Evolutionary conservation across 2,888 invertebrate genomes (phyloP).

Genomic region (Chaitophorus viminalis): DNA sequence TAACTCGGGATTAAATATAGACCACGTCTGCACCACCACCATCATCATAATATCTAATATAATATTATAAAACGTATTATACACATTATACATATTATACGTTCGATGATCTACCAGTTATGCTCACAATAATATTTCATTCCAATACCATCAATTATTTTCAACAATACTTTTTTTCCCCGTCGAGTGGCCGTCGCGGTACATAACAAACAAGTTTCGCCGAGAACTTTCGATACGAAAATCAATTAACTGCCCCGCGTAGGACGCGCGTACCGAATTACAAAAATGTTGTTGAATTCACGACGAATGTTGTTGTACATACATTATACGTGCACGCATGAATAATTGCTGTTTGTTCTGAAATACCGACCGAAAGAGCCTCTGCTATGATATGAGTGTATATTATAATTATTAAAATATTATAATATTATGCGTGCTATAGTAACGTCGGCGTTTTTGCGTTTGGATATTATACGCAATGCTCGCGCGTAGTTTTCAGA

Average conservation of each 20-base stretch:
- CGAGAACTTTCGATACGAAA: not conserved
- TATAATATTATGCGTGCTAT: too few species aligned
- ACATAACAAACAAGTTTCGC: not conserved
- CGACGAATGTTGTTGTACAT: too few species aligned
- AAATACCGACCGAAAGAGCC: too few species aligned
- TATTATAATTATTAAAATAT: too few species aligned
- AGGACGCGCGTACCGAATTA: too few species aligned
- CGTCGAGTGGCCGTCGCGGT: too few species aligned
- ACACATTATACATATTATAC: not conserved
- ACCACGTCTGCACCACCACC: not conserved
- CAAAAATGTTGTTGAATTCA: too few species aligned
- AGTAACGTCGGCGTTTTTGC: too few species aligned
- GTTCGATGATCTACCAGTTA: not conserved
- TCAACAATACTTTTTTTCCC: not conserved
- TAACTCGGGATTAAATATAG: constrained; percentile 16
- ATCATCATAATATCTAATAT: not conserved
- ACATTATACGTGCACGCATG: too few species aligned
- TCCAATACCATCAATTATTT: constrained; percentile 1
- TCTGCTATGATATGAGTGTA: too few species aligned
- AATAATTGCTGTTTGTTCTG: too few species aligned
- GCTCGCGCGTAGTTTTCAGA: constrained; percentile 10
- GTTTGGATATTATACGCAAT: too few species aligned
- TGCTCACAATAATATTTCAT: constrained; percentile 5
- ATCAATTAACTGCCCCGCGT: not conserved
- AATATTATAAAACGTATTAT: not conserved